Base-by-base conservation (phyloP, 2,797 vertebrate genomes). In the Synaphobranchus kaupii region DNA sequence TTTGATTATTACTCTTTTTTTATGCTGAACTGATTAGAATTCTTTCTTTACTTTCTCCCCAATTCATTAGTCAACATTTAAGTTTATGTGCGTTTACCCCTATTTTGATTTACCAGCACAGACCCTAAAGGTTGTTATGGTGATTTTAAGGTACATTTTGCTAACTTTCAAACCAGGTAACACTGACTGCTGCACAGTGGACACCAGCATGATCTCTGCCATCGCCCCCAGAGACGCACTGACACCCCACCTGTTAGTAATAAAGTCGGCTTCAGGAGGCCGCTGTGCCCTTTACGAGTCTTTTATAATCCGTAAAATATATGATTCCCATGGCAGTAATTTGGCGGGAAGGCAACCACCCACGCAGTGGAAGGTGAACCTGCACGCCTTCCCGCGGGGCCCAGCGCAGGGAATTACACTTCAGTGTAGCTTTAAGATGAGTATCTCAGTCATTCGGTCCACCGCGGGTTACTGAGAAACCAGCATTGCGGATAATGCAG, bases 161-260 rank as follows among this genome's bases (percentile, higher is more conserved):
- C 58, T 60, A 13, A 60, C 15, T 60, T 60, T 4, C 58, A 17
- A 13, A 60, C 20, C 13, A 60, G 20, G 63, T 25, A 68, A 25
- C 25, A 28, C 22, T 68, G 22, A 68, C 22, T 28, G 63, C 63
- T n/a, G 63, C 25, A 34, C 31, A 78, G 39, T 48, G 22, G 6
- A 71, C 68, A 86, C 48, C 71, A 39, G 17, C 39, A 50, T 73
- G 31, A 5, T 31, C 48, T 22, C 50, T 4, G 22, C 71, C 44
- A 10, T 17, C 85, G 8, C 48, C 13, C 2, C 25, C n/a, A 28
- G 39, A 66, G 9, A 58, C 10, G 54, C 52, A 9, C 44, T 47
- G 15, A 81, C 86, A 56, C 10, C 78, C 56, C 86, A 86, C 86
- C 78, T 82, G 86, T 86, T 82, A 63, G 76, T 68, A 83, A 66